phyloP scores from a whole-genome alignment of 2,888 invertebrate genomes.

The Alviniconcha strummeri region DNA sequence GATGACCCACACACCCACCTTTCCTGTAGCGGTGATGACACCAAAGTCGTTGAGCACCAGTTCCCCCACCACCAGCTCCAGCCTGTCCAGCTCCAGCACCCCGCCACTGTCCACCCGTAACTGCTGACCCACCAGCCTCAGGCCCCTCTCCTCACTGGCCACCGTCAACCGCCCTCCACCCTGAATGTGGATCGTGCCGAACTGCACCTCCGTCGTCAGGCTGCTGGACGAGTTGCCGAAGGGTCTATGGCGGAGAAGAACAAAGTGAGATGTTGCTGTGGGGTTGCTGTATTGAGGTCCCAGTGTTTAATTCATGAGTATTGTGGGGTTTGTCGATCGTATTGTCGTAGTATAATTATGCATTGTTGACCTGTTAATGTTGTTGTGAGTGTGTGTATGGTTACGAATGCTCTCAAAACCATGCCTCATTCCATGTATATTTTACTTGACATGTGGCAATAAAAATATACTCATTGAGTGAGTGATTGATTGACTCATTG shows the following conservation, averaged over 20 bases:
- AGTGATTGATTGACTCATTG: no score
- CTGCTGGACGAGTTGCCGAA: constrained; percentile 35
- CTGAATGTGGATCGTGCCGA: constrained; percentile 50
- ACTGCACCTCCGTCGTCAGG: constrained; percentile 45
- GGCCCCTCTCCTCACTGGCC: constrained; percentile 46
- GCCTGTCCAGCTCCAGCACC: constrained; percentile 48
- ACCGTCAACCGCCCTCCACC: constrained; percentile 56
- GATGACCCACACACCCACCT: constrained; percentile 38
- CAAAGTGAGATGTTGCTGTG: neutral
- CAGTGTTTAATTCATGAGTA: neutral
- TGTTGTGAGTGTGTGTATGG: no score
- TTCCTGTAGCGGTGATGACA: constrained; percentile 48
- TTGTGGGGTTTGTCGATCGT: neutral
- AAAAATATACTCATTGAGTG: no score
- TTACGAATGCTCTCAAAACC: no score
- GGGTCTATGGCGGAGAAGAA: constrained; percentile 37
- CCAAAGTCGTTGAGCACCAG: constrained; percentile 54
- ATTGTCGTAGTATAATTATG: no score
- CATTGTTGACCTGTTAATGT: no score
- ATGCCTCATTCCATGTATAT: no score
- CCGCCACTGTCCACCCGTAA: constrained; percentile 60
- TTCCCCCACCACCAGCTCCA: constrained; percentile 45
- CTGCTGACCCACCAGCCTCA: constrained; percentile 47
- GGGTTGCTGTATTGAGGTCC: neutral
- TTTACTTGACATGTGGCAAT: no score